These are phyloP conservation scores for Eutrigla gurnardus DNA, from an alignment of 2,797 vertebrate species.

Conservation along the genomic window DNA sequence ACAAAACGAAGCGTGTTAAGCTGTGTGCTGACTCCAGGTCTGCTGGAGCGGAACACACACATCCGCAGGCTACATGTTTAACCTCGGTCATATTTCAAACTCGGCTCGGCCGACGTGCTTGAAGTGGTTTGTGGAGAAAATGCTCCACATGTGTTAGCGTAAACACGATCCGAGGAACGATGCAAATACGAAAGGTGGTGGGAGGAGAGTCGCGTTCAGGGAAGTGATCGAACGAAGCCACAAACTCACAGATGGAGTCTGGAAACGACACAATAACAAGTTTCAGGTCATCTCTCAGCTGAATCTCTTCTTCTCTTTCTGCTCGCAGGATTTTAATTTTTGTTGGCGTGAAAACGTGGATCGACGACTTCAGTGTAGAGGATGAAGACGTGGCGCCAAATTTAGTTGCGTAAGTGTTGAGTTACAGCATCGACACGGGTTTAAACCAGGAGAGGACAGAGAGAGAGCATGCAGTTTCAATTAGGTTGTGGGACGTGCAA, in stretches of 20 bases:
- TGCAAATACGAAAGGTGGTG: too few species aligned
- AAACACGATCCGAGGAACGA: constrained; percentile 30
- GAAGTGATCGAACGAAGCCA: too few species aligned
- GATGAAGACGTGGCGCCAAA: constrained; percentile 1
- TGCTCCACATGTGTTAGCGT: constrained; percentile 45
- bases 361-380: neutral
- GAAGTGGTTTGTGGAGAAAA: constrained; percentile 29
- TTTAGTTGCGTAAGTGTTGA: constrained; percentile 3
- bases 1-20: neutral
- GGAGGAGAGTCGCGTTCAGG: too few species aligned
- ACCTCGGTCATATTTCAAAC: constrained; percentile 33
- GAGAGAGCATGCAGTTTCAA: constrained; percentile 59
- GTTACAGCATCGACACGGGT: neutral
- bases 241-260: too few species aligned
- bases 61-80: constrained; percentile 39
- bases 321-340: neutral
- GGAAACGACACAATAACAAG: too few species aligned
- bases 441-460: constrained; percentile 3
- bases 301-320: too few species aligned
- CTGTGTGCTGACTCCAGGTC: neutral
- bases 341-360: constrained; percentile 7
- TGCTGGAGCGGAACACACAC: constrained; percentile 12
- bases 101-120: constrained; percentile 1
- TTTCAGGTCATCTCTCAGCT: too few species aligned
- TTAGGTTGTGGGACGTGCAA: constrained; percentile 53